Evolutionary conservation across 1,140 invertebrate genomes (phyloP).

Genomic region (Anthonomus grandis): DNA sequence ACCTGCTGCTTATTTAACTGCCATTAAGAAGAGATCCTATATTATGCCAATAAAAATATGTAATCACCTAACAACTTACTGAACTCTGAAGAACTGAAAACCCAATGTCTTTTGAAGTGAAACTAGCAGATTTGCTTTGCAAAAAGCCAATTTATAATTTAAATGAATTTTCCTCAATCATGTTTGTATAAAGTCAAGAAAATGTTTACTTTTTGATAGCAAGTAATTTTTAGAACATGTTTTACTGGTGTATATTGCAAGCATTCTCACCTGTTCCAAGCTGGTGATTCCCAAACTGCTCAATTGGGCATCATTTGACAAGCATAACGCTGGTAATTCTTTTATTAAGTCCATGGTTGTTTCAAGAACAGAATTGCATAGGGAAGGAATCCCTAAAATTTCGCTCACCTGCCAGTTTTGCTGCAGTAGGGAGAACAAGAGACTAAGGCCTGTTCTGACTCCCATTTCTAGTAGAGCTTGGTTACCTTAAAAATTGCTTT

Average conservation of each 20-base stretch:
- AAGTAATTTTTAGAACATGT: background rate
- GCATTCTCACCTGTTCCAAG: constrained; percentile 51
- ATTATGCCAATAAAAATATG: no score
- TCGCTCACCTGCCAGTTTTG: constrained; percentile 57
- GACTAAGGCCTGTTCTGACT: constrained; percentile 60
- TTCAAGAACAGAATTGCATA: constrained; percentile 59
- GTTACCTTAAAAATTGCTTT: constrained; percentile 48
- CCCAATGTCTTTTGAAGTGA: no score
- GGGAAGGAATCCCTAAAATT: constrained; percentile 44
- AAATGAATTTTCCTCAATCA: no score
- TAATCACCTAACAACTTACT: no score
- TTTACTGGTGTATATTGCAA: background rate
- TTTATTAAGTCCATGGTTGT: constrained; percentile 59
- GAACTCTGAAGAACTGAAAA: no score
- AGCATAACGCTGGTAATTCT: constrained; percentile 57
- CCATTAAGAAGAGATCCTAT: no score
- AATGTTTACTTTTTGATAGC: no score
- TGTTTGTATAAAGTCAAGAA: no score
- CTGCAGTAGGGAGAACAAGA: constrained; percentile 59
- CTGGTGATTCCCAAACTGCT: constrained; percentile 56
- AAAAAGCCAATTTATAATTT: no score
- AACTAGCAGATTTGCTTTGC: no score
- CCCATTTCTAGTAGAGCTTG: constrained; percentile 63
- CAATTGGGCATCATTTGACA: constrained; percentile 60
- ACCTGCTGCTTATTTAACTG: no score